Evolutionary conservation across 2,797 vertebrate species (phyloP).

Genomic region (Epinephelus coioides): DNA sequence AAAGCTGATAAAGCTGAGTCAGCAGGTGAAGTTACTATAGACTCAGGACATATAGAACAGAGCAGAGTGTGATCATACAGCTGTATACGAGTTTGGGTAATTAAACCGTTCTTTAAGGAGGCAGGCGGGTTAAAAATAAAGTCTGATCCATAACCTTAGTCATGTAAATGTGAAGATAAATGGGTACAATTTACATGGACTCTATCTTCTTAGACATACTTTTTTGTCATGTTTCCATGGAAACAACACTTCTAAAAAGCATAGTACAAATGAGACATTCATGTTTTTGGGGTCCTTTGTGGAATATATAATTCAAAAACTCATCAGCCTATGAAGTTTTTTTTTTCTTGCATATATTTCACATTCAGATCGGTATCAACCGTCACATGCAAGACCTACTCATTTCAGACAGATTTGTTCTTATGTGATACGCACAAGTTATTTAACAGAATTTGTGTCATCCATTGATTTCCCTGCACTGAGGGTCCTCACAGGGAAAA

Average conservation of each 20-base stretch:
- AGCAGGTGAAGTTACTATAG: slow-evolving; percentile 11
- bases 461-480: too few species aligned
- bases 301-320: not conserved
- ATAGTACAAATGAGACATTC: not conserved
- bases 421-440: too few species aligned
- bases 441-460: too few species aligned
- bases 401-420: not conserved
- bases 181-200: not conserved
- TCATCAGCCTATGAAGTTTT: not conserved
- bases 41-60: not conserved
- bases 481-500: too few species aligned
- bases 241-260: not conserved
- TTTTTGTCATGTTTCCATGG: not conserved
- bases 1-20: slow-evolving; percentile 28
- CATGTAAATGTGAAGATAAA: not conserved
- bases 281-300: not conserved
- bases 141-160: not conserved
- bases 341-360: not conserved
- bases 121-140: not conserved
- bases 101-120: not conserved
- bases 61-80: not conserved
- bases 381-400: too few species aligned
- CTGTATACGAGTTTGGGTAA: not conserved
- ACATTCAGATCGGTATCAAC: not conserved
- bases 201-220: not conserved